Conservation (phyloP, 2,797 vertebrate genomes). For the Platalea minor region DNA sequence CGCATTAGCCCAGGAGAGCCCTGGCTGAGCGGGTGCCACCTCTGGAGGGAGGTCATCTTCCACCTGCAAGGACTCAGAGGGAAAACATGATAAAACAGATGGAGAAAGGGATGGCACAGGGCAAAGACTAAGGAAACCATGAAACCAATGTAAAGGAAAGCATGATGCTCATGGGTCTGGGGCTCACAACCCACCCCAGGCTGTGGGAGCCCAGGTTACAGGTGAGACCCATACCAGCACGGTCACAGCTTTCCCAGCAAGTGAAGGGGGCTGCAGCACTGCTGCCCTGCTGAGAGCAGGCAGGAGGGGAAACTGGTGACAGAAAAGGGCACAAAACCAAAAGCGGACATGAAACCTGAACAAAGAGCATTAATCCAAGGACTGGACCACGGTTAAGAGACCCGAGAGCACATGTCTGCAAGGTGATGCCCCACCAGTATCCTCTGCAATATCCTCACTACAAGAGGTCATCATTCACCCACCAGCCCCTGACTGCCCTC, state of each 20-base stretch:
- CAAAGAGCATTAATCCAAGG: neutral
- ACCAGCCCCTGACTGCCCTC: neutral
- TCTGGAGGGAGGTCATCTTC: neutral
- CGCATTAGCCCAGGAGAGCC: neutral
- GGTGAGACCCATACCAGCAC: neutral
- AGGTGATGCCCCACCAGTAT: neutral
- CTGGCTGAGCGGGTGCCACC: neutral
- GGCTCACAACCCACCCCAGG: neutral
- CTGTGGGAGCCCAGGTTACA: neutral
- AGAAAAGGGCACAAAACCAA: neutral
- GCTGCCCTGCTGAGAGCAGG: neutral
- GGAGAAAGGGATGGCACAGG: neutral
- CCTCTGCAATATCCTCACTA: neutral
- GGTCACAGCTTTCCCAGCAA: neutral
- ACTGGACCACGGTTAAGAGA: neutral
- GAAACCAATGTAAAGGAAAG: neutral
- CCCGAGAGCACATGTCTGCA: fast-evolving
- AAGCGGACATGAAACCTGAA: neutral
- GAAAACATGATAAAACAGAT: fast-evolving
- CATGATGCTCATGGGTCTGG: fast-evolving
- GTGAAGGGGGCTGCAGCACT: neutral
- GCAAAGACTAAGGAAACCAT: neutral
- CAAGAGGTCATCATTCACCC: neutral
- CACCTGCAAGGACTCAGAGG: constrained; percentile 14
- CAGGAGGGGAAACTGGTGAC: neutral